Evolutionary conservation across 2,888 invertebrate species (phyloP).

Genomic region (Lacanobia wlatinum): DNA sequence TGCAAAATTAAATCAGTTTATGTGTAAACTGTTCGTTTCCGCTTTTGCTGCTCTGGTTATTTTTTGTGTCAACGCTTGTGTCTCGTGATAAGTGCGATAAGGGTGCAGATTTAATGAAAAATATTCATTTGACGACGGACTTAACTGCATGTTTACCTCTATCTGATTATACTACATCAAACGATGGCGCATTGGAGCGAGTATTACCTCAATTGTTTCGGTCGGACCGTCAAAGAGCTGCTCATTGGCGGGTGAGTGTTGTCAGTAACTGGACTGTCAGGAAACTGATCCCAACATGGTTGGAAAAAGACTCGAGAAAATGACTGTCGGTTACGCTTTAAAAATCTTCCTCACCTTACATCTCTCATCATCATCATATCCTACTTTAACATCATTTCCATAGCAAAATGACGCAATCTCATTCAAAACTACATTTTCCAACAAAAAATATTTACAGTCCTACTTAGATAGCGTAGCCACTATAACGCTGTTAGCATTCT

Average conservation of each 20-base stretch:
- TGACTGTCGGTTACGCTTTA: not conserved
- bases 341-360: not conserved
- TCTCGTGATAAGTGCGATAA: no score
- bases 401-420: slow-evolving; percentile 26
- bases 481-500: slow-evolving; percentile 76
- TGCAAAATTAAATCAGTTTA: not conserved
- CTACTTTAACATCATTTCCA: not conserved
- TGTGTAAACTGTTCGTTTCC: not conserved
- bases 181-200: slow-evolving; percentile 16
- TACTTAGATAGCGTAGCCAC: slow-evolving; percentile 68
- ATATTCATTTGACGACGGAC: no score
- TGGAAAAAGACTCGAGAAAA: no score
- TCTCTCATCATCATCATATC: not conserved
- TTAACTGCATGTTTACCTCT: not conserved
- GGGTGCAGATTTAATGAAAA: no score
- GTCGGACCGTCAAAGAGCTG: slow-evolving; percentile 45
- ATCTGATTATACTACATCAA: slow-evolving; percentile 5
- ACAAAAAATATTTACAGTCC: slow-evolving; percentile 59
- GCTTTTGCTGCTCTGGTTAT: no score
- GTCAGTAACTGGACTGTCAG: slow-evolving; percentile 20
- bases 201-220: slow-evolving; percentile 35
- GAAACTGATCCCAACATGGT: no score
- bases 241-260: slow-evolving; percentile 28
- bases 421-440: slow-evolving; percentile 41
- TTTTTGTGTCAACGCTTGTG: no score